Percentiles rank a stretch among this genome's conserved stretches.
phyloP scores from a whole-genome alignment of 1,140 invertebrate genomes.

The Phymastichus coffea region DNA sequence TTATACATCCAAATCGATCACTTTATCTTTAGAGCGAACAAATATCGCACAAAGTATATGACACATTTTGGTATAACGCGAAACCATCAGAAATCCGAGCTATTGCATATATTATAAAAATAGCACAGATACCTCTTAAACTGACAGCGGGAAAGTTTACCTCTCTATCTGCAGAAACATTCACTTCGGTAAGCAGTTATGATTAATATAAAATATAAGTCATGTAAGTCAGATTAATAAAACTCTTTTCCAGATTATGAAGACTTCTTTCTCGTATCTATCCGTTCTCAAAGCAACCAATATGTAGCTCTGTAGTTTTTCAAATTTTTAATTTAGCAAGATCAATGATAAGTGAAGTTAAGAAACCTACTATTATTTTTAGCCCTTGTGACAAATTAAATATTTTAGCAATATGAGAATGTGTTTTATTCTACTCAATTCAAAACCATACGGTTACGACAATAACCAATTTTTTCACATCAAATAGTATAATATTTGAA shows the following conservation, averaged over 20 bases:
- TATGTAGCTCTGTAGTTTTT: too few species aligned
- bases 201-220: neutral
- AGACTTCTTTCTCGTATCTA: constrained; percentile 5
- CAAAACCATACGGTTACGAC: too few species aligned
- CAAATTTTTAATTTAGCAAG: too few species aligned
- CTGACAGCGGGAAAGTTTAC: neutral
- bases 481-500: too few species aligned
- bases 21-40: neutral
- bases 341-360: too few species aligned
- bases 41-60: neutral
- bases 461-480: too few species aligned
- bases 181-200: neutral
- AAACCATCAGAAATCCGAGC: neutral
- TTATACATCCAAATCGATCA: too few species aligned
- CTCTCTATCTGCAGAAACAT: neutral
- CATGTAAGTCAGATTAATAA: neutral
- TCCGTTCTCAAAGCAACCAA: neutral
- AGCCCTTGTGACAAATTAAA: too few species aligned
- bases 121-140: neutral
- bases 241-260: constrained; percentile 4
- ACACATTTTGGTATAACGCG: neutral
- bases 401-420: too few species aligned
- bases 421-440: too few species aligned
- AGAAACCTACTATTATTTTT: too few species aligned
- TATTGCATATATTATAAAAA: neutral